Evolutionary conservation across 2,113 vertebrate genomes (phyloP).

Genomic region (Myxocyprinus asiaticus): DNA sequence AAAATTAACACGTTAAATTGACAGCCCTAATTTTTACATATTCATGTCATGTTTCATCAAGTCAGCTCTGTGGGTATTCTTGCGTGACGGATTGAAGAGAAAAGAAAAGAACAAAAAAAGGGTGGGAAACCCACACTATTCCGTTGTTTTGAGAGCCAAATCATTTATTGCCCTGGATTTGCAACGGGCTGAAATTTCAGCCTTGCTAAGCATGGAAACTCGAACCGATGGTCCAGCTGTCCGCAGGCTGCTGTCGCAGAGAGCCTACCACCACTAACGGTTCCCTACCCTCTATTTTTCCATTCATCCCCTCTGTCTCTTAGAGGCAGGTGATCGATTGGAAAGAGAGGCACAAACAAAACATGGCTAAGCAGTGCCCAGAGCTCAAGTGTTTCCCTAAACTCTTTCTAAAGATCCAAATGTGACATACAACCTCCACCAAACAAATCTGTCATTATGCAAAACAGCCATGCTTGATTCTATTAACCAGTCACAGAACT

Average conservation of each 20-base stretch:
- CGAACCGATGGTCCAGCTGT: slow-evolving; percentile 76
- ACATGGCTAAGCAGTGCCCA: slow-evolving; percentile 47
- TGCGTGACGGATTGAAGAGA: slow-evolving; percentile 28
- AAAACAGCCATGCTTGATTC: not conserved
- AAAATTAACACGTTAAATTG: no score
- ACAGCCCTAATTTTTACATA: no score
- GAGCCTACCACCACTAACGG: slow-evolving; percentile 55
- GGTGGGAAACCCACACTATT: slow-evolving; percentile 60
- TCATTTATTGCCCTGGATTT: slow-evolving; percentile 76
- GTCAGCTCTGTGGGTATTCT: slow-evolving; percentile 10
- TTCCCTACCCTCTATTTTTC: slow-evolving; percentile 48
- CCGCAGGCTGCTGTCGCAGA: slow-evolving; percentile 64
- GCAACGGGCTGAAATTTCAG: slow-evolving; percentile 78
- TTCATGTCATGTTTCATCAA: slow-evolving; percentile 59
- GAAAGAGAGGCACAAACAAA: slow-evolving; percentile 66
- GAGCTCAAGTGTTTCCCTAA: slow-evolving; percentile 23
- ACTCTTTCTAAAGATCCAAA: slow-evolving; percentile 47
- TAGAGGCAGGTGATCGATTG: slow-evolving; percentile 72
- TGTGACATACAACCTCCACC: slow-evolving; percentile 54
- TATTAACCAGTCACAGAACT: not conserved
- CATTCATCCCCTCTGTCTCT: slow-evolving; percentile 45
- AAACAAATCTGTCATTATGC: slow-evolving; percentile 64
- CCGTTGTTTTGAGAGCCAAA: slow-evolving; percentile 70
- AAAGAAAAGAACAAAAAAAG: slow-evolving; percentile 62
- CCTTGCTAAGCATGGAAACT: slow-evolving; percentile 72